Evolutionary conservation across 2,113 vertebrate species (phyloP), one percentile per base, ranked within the genome.

Genomic region (Corythaixoides concolor): DNA sequence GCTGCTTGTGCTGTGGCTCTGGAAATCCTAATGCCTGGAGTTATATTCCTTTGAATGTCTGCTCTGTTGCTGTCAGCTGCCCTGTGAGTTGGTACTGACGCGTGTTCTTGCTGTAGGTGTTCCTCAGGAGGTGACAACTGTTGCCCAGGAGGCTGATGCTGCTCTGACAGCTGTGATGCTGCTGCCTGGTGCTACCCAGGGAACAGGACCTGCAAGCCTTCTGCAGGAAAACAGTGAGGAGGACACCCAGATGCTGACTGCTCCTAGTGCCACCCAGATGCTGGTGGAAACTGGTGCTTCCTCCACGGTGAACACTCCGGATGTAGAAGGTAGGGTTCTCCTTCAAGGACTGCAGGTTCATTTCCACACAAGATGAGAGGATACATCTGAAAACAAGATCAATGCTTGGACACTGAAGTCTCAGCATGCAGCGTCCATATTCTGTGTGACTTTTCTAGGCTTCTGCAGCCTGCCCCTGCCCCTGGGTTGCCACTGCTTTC

Each of bases 291-390:
- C 92, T 55, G 53, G 43, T 9, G 69, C 85, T 18, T 85, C 96
- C 26, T 89, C 95, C 4, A 13, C 76, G 20, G 89, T 3, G 27
- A 93, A 17, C 15, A 18, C 86, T 52, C 43, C 89, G 6, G 68
- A 63, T 58, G 32, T 22, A 33, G 92, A 97, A 98, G 98, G 97
- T 95, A 97, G 39, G 69, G 35, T 12, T 73, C 37, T 16, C 22
- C 39, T 49, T 37, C 64, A 12, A 8, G 45, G 37, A 3, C 43
- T 43, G 21, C 0, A 1, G 49, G 26, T 28, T 86, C 9, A 3
- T 5, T 86, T 53, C 24, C 20, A 16, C 15, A 17, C 2, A 2
- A 5, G 58, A 6, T 35, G 37, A 45, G n/a, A 9, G 33, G 24
- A 6, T 67, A 3, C 6, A 14, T n/a, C 62, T 62, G 68, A 20